These are phyloP conservation scores for Lasioglossum villosulum DNA, from an alignment of 2,888 invertebrate genomes.

Conservation along the genomic window DNA sequence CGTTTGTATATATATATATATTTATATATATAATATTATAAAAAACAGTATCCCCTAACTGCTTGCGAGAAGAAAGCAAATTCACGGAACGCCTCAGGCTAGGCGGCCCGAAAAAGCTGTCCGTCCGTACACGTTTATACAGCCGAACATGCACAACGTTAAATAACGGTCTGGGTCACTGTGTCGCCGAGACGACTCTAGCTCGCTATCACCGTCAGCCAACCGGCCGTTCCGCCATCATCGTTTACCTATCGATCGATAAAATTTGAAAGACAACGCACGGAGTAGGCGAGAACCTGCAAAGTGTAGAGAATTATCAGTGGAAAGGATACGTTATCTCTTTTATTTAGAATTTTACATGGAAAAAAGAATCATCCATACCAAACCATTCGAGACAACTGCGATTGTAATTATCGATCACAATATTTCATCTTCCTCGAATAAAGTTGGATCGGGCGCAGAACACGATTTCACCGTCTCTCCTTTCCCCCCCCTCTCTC, in stretches of 20 bases:
- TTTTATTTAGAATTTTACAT: constrained; percentile 1
- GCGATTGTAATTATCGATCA: neutral
- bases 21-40: constrained; percentile 70
- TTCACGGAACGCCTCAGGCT: constrained; percentile 46
- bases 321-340: constrained; percentile 2
- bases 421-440: neutral
- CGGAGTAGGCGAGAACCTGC: constrained; percentile 19
- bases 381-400: neutral
- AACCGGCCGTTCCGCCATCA: neutral
- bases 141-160: constrained; percentile 63
- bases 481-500: neutral
- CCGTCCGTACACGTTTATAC: constrained; percentile 61
- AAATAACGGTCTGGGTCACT: constrained; percentile 58
- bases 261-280: constrained; percentile 24
- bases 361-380: neutral
- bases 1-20: constrained; percentile 64
- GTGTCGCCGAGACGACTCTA: neutral
- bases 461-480: neutral
- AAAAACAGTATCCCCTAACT: constrained; percentile 71
- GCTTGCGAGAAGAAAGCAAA: constrained; percentile 71
- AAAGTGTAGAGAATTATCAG: neutral
- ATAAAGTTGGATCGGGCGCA: neutral
- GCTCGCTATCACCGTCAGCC: neutral
- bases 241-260: constrained; percentile 11
- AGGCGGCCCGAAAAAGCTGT: constrained; percentile 59